phyloP scores from a whole-genome alignment of 2,888 invertebrate species.

The Hydriomena furcata region DNA sequence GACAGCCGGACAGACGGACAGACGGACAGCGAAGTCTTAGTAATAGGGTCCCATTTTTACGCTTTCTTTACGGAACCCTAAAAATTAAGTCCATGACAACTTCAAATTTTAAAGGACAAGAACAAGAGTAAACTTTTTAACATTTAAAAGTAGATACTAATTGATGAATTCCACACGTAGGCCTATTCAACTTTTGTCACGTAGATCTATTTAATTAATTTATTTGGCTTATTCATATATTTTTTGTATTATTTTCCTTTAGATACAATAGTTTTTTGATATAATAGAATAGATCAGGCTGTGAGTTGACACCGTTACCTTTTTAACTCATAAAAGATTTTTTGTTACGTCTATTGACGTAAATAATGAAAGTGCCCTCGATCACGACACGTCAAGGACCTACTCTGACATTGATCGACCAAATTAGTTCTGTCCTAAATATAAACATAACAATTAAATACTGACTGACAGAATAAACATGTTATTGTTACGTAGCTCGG shows the following conservation, averaged over 20 bases:
- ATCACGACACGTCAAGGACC: conserved; percentile 69
- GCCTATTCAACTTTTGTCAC: neutral
- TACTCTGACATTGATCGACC: conserved; percentile 44
- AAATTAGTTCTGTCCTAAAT: conserved; percentile 32
- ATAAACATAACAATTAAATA: neutral
- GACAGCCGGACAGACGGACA: no score
- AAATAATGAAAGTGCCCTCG: conserved; percentile 56
- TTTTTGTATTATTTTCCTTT: conserved; percentile 5
- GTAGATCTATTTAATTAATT: neutral
- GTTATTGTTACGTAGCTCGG: no score
- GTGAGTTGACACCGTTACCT: conserved; percentile 30
- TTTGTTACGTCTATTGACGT: conserved; percentile 43
- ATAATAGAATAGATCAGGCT: neutral
- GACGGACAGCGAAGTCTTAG: no score
- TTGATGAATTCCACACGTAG: no score
- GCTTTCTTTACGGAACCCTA: no score
- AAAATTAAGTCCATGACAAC: no score
- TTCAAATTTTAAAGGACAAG: no score
- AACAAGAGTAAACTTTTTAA: no score
- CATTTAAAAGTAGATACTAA: no score
- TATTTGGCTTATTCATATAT: neutral
- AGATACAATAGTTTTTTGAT: neutral
- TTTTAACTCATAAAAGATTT: conserved; percentile 31
- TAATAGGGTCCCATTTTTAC: no score
- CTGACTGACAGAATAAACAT: no score